Evolutionary conservation across 2,888 invertebrate genomes (phyloP).

Genomic region (Trichogramma evanescens): DNA sequence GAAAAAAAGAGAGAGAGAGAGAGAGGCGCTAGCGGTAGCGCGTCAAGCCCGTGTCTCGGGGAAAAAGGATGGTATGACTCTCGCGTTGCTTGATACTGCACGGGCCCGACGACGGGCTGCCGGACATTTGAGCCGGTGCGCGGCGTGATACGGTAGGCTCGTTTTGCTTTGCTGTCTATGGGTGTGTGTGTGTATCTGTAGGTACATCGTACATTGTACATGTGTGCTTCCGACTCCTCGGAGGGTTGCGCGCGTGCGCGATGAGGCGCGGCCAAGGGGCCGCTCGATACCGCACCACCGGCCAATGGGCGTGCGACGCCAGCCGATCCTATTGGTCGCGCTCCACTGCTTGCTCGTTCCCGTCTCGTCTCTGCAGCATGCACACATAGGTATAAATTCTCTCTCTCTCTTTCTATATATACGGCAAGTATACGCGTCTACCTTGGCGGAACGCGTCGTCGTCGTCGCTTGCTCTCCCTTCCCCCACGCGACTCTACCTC

Average conservation of each 20-base stretch:
- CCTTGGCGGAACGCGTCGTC: too few relatives aligned
- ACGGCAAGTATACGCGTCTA: too few relatives aligned
- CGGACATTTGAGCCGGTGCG: conserved; percentile 27
- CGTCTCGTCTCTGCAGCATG: too few relatives aligned
- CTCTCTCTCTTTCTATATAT: too few relatives aligned
- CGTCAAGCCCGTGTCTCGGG: conserved; percentile 21
- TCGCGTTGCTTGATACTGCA: too few relatives aligned
- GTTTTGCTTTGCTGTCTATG: background rate
- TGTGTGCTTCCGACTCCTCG: background rate
- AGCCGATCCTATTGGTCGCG: conserved; percentile 30
- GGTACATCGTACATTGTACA: background rate
- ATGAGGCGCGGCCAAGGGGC: conserved; percentile 42
- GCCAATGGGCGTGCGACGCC: conserved; percentile 37
- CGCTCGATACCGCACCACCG: conserved; percentile 43
- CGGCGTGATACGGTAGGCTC: background rate
- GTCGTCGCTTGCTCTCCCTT: too few relatives aligned
- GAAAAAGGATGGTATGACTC: conserved; percentile 17
- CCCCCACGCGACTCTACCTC: too few relatives aligned
- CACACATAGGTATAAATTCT: too few relatives aligned
- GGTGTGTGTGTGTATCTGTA: background rate
- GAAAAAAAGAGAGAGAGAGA: conserved; percentile 14
- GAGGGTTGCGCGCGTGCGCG: conserved; percentile 4
- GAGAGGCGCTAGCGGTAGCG: background rate
- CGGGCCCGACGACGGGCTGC: conserved; percentile 32
- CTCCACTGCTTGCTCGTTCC: conserved; percentile 27